These are phyloP conservation scores for Theropithecus gelada DNA, from an alignment of 2,113 vertebrate genomes.

Conservation along the genomic window DNA sequence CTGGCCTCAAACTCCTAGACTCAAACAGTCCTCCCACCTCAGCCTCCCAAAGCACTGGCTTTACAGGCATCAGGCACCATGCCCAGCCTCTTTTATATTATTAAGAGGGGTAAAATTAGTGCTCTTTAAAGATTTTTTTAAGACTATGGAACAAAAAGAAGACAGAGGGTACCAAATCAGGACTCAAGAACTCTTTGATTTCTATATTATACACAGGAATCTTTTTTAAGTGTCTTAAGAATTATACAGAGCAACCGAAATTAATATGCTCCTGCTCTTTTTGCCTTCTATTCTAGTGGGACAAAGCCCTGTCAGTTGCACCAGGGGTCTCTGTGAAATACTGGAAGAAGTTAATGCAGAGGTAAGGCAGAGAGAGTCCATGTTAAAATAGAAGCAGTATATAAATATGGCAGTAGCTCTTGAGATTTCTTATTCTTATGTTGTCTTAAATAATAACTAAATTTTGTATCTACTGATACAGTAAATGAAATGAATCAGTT, in stretches of 20 bases:
- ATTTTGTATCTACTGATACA: background rate
- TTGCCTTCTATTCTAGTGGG: conserved; percentile 89
- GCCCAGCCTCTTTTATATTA: too few species aligned
- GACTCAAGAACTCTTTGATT: background rate
- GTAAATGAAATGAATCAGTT: background rate
- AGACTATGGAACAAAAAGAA: background rate
- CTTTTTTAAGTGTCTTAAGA: background rate
- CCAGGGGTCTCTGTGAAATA: conserved; percentile 99
- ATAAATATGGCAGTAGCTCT: background rate
- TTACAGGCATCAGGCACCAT: too few species aligned
- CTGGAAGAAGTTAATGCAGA: conserved; percentile 98
- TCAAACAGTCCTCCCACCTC: too few species aligned
- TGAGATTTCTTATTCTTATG: background rate
- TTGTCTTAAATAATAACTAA: background rate
- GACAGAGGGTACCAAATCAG: background rate
- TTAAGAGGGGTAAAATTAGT: background rate
- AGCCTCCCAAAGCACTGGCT: too few species aligned
- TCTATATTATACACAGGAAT: background rate
- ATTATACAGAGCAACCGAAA: background rate
- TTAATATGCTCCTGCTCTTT: background rate
- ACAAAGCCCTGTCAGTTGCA: conserved; percentile 95
- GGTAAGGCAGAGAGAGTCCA: conserved; percentile 82
- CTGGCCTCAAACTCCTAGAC: too few species aligned
- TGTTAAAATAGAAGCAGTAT: background rate
- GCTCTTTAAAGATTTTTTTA: background rate